These are phyloP conservation scores for Mycteria americana DNA, from an alignment of 2,797 vertebrate genomes.

Conservation along the genomic window DNA sequence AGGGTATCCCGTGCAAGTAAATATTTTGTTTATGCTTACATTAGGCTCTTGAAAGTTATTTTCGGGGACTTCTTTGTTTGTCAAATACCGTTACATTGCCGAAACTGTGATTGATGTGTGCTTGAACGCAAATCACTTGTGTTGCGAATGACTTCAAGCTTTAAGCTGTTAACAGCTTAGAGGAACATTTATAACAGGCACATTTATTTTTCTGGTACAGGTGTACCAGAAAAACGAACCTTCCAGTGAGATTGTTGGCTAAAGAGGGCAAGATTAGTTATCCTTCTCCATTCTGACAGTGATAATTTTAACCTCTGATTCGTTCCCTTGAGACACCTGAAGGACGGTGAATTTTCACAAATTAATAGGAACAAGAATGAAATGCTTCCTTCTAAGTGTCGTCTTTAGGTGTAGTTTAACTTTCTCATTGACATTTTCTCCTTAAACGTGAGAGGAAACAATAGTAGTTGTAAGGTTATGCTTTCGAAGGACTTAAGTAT, in stretches of 20 bases:
- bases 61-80: neutral
- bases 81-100: neutral
- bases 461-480: neutral
- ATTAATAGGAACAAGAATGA: neutral
- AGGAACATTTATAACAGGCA: neutral
- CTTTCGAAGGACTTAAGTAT: neutral
- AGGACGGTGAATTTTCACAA: neutral
- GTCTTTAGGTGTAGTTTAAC: neutral
- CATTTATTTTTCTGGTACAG: neutral
- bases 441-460: neutral
- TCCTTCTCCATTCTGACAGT: neutral
- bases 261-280: neutral
- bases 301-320: neutral
- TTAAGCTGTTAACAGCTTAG: neutral
- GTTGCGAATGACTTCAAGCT: neutral
- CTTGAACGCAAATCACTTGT: fast-evolving
- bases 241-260: neutral
- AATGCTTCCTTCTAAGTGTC: neutral
- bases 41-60: neutral
- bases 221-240: neutral
- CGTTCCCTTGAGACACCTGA: neutral
- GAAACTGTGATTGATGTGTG: neutral
- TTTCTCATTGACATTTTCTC: neutral
- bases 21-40: neutral
- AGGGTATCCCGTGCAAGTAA: neutral